Evolutionary conservation across 2,797 vertebrate genomes (phyloP), one percentile per base, ranked within the genome.

Genomic region (Pyrocephalus nanus): DNA sequence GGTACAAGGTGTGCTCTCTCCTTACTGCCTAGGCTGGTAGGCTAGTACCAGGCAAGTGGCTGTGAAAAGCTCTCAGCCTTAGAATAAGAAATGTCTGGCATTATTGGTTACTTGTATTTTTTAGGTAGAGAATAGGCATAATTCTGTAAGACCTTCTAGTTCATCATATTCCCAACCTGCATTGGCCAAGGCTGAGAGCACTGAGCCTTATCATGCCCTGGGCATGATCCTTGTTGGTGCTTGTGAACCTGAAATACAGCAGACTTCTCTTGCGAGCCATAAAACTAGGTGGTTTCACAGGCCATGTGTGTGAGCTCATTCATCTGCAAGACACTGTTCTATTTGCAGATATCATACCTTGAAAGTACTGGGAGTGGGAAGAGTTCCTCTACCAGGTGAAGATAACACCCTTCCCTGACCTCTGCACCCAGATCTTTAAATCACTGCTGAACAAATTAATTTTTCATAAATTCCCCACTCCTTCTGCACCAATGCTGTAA

Each of bases 91-190:
- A 48, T 30, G 8, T 26, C 36, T 82, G 47, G 2, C 27, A 29
- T 12, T 38, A 9, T 42, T 60, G 64, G 27, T 47, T 25, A 11
- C 34, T 74, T 74, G 25, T 21, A 67, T 42, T 65, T 84, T 17
- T 55, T 66, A 53, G 17, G 47, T 13, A 78, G 54, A 66, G 27
- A 78, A 30, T 3, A 65, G 25, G 7, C 6, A 6, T 40, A 22
- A 65, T 61, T 86, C 57, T 86, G 26, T 66, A 48, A 86, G 13
- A 62, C 8, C 9, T 38, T n/a, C 22, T 53, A 74, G 32, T 72
- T 80, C 22, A 50, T 81, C 15, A 42, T 12, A 34, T 77, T 75
- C 21, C 29, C 8, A 57, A 1, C 4, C 11, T 0, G 0, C 0
- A 1, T 13, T 26, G 20, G 18, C 9, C 3, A 16, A 48, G 19